Base-by-base conservation (phyloP, 2,888 invertebrate species). In the Sclerodermus sp. region DNA sequence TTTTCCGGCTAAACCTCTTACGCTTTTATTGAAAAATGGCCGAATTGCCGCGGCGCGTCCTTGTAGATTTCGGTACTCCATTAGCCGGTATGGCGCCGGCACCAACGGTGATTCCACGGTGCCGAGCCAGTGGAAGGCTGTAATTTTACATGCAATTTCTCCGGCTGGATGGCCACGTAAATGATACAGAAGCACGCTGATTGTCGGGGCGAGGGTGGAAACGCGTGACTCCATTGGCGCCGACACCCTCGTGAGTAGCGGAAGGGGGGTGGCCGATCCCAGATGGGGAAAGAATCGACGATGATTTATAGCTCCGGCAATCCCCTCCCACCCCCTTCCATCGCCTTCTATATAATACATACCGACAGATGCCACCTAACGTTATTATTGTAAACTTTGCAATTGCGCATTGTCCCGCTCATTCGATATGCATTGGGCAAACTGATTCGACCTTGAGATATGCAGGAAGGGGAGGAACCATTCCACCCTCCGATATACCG, bases 241-340 rank as follows among this genome's bases (percentile, higher is more conserved):
- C 23, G 23, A 23, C 23, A 8, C 23, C 38, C 14, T 37, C 16
- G 38, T 34, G 45, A 37, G 49, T 43, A 13, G 43, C 29, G 39
- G 15, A 36, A 13, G 39, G 38, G 41, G 51, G 45, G 43, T 44
- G 34, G 23, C 23, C 8, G 23, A 34, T 34, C 13, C 13, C 23
- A 47, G 47, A 50, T 46, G 46, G 45, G 47, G 10, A 57, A 54
- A 54, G 52, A 60, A 60, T 54, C 42, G 56, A 36, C 54, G 50
- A 64, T 64, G 67, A 66, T 60, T 66, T 58, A 58, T 60, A 51
- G 58, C 45, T 39, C n/a, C n/a, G 42, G 45, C 16, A 31, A n/a
- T n/a, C n/a, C n/a, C 41, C 23, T 23, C 8, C 23, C 53, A 23
- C 29, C 23, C 29, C 42, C 29, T 37, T 42, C 41, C 13, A 13